phyloP scores from a whole-genome alignment of 2,888 invertebrate species.

The Calephelis perditalis region DNA sequence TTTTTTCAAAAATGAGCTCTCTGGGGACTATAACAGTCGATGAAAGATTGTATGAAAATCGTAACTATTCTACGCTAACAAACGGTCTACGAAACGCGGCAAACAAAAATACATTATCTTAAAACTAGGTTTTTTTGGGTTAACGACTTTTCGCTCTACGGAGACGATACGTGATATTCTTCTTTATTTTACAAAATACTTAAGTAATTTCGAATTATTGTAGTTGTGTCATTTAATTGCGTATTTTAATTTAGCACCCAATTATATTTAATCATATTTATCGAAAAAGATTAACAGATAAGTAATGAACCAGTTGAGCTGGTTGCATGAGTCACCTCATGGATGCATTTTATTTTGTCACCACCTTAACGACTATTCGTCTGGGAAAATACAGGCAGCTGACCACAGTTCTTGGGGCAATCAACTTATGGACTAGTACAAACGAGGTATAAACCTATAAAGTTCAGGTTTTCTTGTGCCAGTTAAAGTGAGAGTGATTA shows the following conservation, averaged over 20 bases:
- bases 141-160: no score
- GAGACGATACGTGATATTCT: not conserved
- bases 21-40: no score
- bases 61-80: no score
- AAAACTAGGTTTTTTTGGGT: no score
- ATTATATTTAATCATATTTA: slow-evolving; percentile 59
- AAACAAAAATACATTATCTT: no score
- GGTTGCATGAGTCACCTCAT: slow-evolving; percentile 37
- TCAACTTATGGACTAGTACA: no score
- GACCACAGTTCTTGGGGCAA: not conserved
- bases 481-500: no score
- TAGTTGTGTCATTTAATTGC: slow-evolving; percentile 34
- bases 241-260: slow-evolving; percentile 39
- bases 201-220: slow-evolving; percentile 13
- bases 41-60: no score
- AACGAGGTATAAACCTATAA: no score
- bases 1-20: no score
- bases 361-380: slow-evolving; percentile 19
- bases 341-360: slow-evolving; percentile 35
- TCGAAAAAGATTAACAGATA: slow-evolving; percentile 37
- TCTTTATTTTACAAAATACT: slow-evolving; percentile 14
- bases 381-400: not conserved
- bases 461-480: no score
- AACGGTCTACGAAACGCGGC: no score
- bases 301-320: slow-evolving; percentile 31